A percentile compares a stretch with the other conserved stretches of the same genome.
These are phyloP conservation scores for Heptranchias perlo DNA, from an alignment of 2,113 vertebrate genomes.

Conservation along the genomic window DNA sequence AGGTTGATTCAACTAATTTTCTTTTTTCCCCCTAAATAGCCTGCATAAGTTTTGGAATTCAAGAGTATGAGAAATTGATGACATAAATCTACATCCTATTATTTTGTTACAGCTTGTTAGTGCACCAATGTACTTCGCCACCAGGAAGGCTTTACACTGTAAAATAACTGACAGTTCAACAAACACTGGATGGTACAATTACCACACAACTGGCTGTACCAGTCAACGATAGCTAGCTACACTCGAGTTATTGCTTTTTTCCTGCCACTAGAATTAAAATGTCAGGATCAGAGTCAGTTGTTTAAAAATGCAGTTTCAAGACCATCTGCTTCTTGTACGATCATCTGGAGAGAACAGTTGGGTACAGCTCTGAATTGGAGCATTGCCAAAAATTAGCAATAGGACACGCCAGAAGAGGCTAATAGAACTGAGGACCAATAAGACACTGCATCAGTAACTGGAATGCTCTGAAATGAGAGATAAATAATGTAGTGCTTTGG, in stretches of 20 bases:
- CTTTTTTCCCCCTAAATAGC: background rate
- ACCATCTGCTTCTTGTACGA: background rate
- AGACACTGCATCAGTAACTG: background rate
- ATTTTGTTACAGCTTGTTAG: background rate
- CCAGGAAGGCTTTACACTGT: background rate
- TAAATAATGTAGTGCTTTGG: background rate
- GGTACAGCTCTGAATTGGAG: background rate
- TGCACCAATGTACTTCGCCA: background rate
- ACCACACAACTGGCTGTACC: background rate
- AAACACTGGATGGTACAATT: background rate
- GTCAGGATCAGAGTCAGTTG: background rate
- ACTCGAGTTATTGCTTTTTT: background rate
- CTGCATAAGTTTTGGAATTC: background rate
- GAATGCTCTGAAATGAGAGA: background rate
- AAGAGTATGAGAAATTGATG: background rate
- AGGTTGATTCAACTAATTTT: background rate
- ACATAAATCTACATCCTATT: background rate
- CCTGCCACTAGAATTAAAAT: background rate
- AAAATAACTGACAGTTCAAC: background rate
- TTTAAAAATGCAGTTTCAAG: background rate
- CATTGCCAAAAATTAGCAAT: background rate
- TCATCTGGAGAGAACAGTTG: constrained; percentile 6
- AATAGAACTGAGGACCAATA: background rate
- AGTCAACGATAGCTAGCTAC: background rate
- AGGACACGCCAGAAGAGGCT: background rate